A percentile compares a stretch with the other conserved stretches of the same genome.
Evolutionary conservation across 2,888 invertebrate genomes (phyloP).

Genomic region (Julus scanicus): DNA sequence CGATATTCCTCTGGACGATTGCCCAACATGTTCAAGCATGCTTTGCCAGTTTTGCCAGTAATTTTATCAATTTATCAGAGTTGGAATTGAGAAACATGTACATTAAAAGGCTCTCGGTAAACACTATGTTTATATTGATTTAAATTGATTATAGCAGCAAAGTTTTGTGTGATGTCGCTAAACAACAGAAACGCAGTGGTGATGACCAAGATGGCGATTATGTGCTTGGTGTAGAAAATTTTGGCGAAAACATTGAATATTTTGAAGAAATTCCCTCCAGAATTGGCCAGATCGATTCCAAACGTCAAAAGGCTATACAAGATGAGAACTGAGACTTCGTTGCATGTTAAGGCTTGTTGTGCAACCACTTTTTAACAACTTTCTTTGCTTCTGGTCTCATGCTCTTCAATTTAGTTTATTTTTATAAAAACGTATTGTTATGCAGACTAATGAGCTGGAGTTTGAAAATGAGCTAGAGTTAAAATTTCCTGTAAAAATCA

Average conservation of each 20-base stretch:
- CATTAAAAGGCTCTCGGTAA: neutral
- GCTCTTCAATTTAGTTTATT: too few species aligned
- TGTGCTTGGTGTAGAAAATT: neutral
- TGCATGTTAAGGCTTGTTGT: neutral
- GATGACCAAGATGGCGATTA: neutral
- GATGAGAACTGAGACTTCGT: neutral
- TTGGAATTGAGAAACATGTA: neutral
- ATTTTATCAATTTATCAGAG: neutral
- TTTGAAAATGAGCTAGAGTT: too few species aligned
- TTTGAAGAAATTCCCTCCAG: neutral
- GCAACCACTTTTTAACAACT: neutral
- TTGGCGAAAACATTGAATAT: neutral
- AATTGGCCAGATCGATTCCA: neutral
- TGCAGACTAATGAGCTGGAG: too few species aligned
- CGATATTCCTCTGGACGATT: neutral
- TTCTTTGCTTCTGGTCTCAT: conserved; percentile 7
- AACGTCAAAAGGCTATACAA: neutral
- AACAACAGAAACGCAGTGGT: neutral
- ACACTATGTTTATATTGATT: neutral
- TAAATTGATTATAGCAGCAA: neutral
- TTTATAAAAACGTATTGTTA: too few species aligned
- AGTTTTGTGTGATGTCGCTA: neutral
- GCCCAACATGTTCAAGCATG: neutral
- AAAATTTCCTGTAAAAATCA: too few species aligned
- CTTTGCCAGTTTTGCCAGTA: neutral